Evolutionary conservation across 2,797 vertebrate genomes (phyloP).

Genomic region (Oryzias dopingdopingensis): DNA sequence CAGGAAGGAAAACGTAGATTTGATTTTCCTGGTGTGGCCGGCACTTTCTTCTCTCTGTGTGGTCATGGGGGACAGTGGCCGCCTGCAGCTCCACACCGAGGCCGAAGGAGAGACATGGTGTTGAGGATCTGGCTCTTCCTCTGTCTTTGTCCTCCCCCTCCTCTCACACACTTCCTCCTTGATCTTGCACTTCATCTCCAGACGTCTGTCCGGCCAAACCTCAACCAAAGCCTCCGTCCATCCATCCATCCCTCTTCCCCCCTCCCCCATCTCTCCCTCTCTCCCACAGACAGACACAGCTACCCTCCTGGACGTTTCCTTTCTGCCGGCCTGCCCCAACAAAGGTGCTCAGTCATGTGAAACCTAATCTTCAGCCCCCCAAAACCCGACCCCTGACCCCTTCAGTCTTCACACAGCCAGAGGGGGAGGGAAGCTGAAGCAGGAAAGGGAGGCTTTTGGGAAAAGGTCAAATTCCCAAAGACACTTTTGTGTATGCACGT

Average conservation of each 20-base stretch:
- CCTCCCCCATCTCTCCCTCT: constrained; percentile 19
- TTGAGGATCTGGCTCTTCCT: constrained; percentile 49
- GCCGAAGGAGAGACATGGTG: constrained; percentile 28
- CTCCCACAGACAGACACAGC: constrained; percentile 76
- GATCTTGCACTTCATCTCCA: constrained; percentile 60
- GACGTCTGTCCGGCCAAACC: constrained; percentile 29
- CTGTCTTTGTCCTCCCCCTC: constrained; percentile 27
- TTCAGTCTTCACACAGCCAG: constrained; percentile 79
- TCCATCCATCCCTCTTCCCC: constrained; percentile 40
- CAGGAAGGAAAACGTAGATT: constrained; percentile 46
- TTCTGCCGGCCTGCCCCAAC: constrained; percentile 77
- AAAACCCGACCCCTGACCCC: constrained; percentile 80
- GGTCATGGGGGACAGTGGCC: constrained; percentile 65
- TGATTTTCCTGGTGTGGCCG: constrained; percentile 69
- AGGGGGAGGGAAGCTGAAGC: constrained; percentile 73
- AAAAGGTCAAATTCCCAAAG: constrained; percentile 80
- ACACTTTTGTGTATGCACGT: constrained; percentile 64
- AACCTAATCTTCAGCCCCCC: constrained; percentile 82
- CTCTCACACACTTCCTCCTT: constrained; percentile 18
- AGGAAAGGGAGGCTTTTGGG: constrained; percentile 79
- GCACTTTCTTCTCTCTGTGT: constrained; percentile 76
- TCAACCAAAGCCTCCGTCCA: constrained; percentile 53
- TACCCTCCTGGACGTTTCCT: constrained; percentile 81
- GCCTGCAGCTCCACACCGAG: constrained; percentile 57
- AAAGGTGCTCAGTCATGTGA: constrained; percentile 86